Evolutionary conservation across 2,888 invertebrate species (phyloP), one percentile per base, ranked within the genome.

Genomic region (Temnothorax ravouxi): DNA sequence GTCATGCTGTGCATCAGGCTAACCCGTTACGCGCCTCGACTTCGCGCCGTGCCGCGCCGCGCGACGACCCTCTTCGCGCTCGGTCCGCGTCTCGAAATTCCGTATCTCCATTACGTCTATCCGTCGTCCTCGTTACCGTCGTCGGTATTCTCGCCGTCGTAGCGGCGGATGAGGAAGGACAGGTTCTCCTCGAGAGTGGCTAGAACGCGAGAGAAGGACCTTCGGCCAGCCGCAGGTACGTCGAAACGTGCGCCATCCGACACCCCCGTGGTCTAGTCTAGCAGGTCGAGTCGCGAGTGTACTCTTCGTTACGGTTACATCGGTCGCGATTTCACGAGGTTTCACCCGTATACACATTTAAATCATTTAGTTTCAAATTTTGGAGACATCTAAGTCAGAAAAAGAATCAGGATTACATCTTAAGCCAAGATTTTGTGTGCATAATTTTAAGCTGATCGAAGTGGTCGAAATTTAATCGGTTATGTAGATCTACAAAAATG

Each of bases 1-100:
- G 90, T 90, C 90, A 91, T 90, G 90, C 88, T 86, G 90, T 88
- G 87, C 91, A 88, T 86, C 86, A 85, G 72, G 85, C 83, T 86
- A 86, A 83, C 84, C 76, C 56, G 72, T 80, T 59, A 88, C 84
- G 81, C 89, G 90, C 29, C 87, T 54, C 72, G 61, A 76, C 50
- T 77, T 72, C 62, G n/a, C 61, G 69, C 54, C 52, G 66, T 52
- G 66, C 18, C 18, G 76, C 66, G 66, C 52, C 52, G 66, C 54
- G 54, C 67, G 25, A 1, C 21, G 66, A 66, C 4, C 2, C 44
- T 66, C 44, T 15, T 34, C 71, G n/a, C 74, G 47, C 56, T 29
- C 52, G 52, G 25, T 9, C 38, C 6, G 64, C 21, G 38, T 15
- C 64, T 21, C 56, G 44, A 44, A 56, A 21, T 72, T n/a, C n/a